Evolutionary conservation across 2,797 vertebrate genomes (phyloP), one percentile per base, ranked within the genome.

Genomic region (Oceanodroma leucorhoa): DNA sequence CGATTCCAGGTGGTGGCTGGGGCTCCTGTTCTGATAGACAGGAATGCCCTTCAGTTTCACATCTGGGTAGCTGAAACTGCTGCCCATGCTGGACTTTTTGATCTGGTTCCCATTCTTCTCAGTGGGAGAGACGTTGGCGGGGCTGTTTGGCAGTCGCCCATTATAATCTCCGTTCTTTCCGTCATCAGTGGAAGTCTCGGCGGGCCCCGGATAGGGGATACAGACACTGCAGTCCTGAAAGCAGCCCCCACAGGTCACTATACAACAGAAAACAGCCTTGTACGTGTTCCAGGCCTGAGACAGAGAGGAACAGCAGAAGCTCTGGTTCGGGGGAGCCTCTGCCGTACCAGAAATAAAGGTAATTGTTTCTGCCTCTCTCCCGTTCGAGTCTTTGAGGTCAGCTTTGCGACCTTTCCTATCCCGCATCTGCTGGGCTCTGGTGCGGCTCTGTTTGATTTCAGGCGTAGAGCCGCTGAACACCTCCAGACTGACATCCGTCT

Each of bases 61-160:
- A 1, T 99, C 99, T 0, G 93, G 98, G 97, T 99, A 99, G 66
- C 98, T 99, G 97, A 99, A 99, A 94, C 99, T 99, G 97, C 98
- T 99, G 11, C 98, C 98, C 95, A 97, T 80, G 94, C 97, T 91
- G 96, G 95, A 97, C 97, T 98, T 82, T 89, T 98, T 96, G 96
- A 94, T 94, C 97, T 98, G 96, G 77, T 94, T 96, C 97, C 98
- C 97, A 30, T 93, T 94, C 97, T 96, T 80, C 83, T 98, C 98
- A 8, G 97, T 93, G 0, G 98, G 98, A 40, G 99, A 98, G 84
- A 96, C 94, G 27, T 43, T 96, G 83, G 98, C 4, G 0, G 98
- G 98, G 85, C 98, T 98, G 67, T 98, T 98, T 4, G 98, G 89
- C 26, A 98, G 77, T 26, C 97, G 94, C 48, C 98, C 97, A 0